phyloP scores from a whole-genome alignment of 2,113 vertebrate species.

The Tragelaphus scriptus region DNA sequence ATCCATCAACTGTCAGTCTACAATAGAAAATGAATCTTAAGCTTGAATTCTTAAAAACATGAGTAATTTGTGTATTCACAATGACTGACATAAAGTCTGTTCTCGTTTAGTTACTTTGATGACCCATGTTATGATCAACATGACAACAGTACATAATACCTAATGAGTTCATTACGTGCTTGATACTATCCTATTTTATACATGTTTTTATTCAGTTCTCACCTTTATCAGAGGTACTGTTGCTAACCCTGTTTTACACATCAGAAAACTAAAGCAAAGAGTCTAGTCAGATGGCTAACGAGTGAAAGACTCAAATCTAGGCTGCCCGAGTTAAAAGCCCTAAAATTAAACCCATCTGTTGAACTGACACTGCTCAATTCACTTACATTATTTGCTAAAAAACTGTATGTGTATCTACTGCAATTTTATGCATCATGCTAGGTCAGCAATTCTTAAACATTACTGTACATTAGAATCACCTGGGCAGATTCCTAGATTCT shows the following conservation, averaged over 20 bases:
- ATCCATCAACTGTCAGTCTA: neutral
- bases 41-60: neutral
- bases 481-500: neutral
- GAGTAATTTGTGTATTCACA: neutral
- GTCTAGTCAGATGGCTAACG: neutral
- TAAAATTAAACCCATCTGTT: neutral
- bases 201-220: neutral
- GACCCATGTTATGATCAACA: neutral
- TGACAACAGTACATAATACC: neutral
- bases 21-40: neutral
- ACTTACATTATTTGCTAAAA: neutral
- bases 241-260: neutral
- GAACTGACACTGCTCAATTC: neutral
- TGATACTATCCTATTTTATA: neutral
- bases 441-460: neutral
- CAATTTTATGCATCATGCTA: neutral
- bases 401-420: neutral
- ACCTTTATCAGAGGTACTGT: neutral
- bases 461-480: neutral
- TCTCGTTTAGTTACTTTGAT: neutral
- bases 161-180: neutral
- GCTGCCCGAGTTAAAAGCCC: neutral
- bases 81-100: neutral
- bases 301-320: neutral
- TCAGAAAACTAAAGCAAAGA: slow-evolving; percentile 1